Percentiles rank a stretch among this genome's conserved stretches.
Conservation (phyloP, 2,113 vertebrate species). For the Calyptommatus sinebrachiatus region DNA sequence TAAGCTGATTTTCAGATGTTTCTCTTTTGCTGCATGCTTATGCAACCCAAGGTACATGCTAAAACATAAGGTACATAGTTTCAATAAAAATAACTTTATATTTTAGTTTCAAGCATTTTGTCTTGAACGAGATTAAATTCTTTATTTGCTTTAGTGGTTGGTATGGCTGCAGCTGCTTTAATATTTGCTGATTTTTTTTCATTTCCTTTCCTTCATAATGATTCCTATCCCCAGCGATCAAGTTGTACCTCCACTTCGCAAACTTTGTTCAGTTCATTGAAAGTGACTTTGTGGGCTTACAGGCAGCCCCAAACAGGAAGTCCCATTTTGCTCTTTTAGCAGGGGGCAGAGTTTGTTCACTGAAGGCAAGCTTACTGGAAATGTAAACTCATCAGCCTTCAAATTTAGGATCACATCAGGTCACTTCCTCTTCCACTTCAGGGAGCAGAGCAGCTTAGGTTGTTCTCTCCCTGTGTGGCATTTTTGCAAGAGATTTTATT, state of each 20-base stretch:
- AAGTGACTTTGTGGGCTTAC: slow-evolving; percentile 28
- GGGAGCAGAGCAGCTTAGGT: slow-evolving; percentile 32
- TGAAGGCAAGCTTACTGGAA: slow-evolving; percentile 48
- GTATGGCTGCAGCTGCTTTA: not conserved
- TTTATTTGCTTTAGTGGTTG: slow-evolving; percentile 36
- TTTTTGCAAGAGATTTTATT: slow-evolving; percentile 51
- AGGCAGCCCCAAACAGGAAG: not conserved
- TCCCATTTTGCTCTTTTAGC: slow-evolving; percentile 35
- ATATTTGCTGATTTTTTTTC: not conserved
- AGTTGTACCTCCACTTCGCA: slow-evolving; percentile 28
- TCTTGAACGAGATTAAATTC: slow-evolving; percentile 2
- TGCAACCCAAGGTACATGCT: no score
- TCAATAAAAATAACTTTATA: not conserved
- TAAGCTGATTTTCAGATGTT: not conserved
- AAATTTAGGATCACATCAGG: slow-evolving; percentile 51
- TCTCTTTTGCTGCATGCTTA: not conserved
- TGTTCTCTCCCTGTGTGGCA: not conserved
- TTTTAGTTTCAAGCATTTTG: slow-evolving; percentile 30
- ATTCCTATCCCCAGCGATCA: accelerated
- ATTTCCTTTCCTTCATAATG: slow-evolving; percentile 47
- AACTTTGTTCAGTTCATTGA: not conserved
- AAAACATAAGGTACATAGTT: not conserved
- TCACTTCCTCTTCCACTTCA: slow-evolving; percentile 64
- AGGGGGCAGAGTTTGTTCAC: slow-evolving; percentile 41
- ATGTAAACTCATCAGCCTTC: slow-evolving; percentile 48